Evolutionary conservation across 2,113 vertebrate genomes (phyloP).

Genomic region (Oenanthe melanoleuca): DNA sequence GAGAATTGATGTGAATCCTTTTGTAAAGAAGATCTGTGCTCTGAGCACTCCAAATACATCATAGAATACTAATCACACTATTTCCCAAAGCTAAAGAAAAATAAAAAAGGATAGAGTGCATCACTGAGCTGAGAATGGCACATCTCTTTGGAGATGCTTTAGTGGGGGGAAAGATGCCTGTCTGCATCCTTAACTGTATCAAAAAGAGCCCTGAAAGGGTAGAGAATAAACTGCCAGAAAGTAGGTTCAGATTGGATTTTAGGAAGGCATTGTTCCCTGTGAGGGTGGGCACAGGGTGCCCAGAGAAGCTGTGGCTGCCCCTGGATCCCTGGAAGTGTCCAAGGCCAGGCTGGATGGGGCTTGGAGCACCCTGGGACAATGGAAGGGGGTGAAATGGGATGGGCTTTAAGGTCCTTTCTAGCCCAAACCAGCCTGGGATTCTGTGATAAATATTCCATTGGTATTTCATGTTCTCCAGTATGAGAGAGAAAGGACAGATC

Average conservation of each 20-base stretch:
- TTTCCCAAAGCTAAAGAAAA: constrained; percentile 31
- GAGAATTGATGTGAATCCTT: constrained; percentile 54
- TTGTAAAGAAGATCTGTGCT: constrained; percentile 47
- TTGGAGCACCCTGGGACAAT: not conserved
- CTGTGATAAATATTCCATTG: not conserved
- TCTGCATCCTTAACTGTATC: not conserved
- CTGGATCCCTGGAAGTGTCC: not conserved
- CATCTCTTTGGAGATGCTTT: not conserved
- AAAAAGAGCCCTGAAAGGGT: not conserved
- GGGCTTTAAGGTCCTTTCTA: not conserved
- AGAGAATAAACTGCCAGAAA: not conserved
- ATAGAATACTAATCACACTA: constrained; percentile 44
- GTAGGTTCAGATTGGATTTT: not conserved
- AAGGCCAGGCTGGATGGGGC: accelerated
- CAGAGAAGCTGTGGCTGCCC: not conserved
- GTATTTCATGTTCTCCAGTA: not conserved
- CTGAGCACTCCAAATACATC: constrained; percentile 39
- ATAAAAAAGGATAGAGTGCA: not conserved
- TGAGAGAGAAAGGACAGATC: not conserved
- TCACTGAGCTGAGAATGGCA: not conserved
- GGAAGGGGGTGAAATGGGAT: not conserved
- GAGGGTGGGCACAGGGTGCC: not conserved
- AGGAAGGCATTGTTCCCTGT: not conserved
- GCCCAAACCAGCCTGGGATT: not conserved
- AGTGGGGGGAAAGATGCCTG: not conserved